Percentiles rank a stretch among this genome's conserved stretches.
Evolutionary conservation across 2,797 vertebrate genomes (phyloP).

Genomic region (Coreius guichenoti): DNA sequence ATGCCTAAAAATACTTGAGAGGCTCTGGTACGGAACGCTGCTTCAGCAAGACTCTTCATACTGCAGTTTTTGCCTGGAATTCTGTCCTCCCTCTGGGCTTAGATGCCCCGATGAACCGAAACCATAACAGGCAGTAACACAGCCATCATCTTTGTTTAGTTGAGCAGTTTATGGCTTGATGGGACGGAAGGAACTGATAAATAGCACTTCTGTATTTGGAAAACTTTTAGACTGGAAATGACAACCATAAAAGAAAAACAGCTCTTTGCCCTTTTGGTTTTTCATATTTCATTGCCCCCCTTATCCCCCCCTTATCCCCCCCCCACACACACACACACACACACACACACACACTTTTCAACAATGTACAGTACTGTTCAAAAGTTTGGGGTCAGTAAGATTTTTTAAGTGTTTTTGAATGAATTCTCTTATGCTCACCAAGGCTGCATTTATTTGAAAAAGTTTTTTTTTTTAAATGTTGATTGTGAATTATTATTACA

Average conservation of each 20-base stretch:
- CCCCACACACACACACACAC: too few species aligned
- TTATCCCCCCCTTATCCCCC: too few species aligned
- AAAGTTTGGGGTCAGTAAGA: neutral
- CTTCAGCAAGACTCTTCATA: conserved; percentile 39
- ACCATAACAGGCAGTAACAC: conserved; percentile 41
- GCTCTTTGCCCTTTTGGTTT: conserved; percentile 6
- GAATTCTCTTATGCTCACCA: neutral
- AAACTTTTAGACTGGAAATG: neutral
- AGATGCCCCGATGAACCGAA: conserved; percentile 47
- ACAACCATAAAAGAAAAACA: conserved; percentile 24
- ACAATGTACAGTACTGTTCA: neutral
- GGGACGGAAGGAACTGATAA: conserved; percentile 45
- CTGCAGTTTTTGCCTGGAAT: conserved; percentile 38
- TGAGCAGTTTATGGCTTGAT: conserved; percentile 40
- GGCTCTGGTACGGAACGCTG: conserved; percentile 27
- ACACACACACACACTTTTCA: neutral
- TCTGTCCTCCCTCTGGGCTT: conserved; percentile 41
- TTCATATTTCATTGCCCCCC: neutral
- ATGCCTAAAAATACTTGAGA: conserved; percentile 54
- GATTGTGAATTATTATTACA: neutral
- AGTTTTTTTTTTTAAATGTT: neutral
- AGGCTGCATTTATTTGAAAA: neutral
- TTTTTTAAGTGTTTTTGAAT: neutral
- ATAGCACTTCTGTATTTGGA: conserved; percentile 19
- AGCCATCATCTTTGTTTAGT: conserved; percentile 37